Evolutionary conservation across 2,888 invertebrate species (phyloP).

Genomic region (Belgica antarctica): DNA sequence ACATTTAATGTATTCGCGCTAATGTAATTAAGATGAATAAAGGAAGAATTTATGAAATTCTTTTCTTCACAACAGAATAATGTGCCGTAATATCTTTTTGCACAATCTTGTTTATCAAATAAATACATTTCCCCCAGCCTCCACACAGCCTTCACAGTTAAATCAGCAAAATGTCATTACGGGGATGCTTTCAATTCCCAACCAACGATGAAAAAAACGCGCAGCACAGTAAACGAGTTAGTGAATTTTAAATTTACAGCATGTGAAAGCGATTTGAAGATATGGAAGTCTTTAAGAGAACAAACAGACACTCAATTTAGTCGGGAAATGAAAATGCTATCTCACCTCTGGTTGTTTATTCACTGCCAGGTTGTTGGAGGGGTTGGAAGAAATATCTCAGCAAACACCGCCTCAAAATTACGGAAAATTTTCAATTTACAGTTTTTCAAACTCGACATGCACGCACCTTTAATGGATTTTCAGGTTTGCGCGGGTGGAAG

Average conservation of each 20-base stretch:
- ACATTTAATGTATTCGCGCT: slow-evolving; percentile 15
- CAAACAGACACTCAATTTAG: slow-evolving; percentile 19
- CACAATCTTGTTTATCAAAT: slow-evolving; percentile 22
- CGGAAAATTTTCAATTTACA: slow-evolving; percentile 34
- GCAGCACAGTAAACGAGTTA: no score
- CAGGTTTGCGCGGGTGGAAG: not conserved
- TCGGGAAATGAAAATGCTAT: not conserved
- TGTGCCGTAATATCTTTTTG: slow-evolving; percentile 17
- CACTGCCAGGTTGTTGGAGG: slow-evolving; percentile 1
- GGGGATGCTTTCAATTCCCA: not conserved
- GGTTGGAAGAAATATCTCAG: not conserved
- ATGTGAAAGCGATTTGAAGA: not conserved
- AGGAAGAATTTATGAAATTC: slow-evolving; percentile 2
- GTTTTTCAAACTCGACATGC: slow-evolving; percentile 1
- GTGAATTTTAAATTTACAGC: slow-evolving; percentile 9
- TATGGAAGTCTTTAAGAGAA: not conserved
- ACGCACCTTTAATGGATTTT: slow-evolving; percentile 33
- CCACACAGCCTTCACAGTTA: not conserved
- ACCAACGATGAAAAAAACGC: not conserved
- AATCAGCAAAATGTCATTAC: slow-evolving; percentile 26
- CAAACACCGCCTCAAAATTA: slow-evolving; percentile 29
- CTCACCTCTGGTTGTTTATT: slow-evolving; percentile 26
- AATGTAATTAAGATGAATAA: slow-evolving; percentile 31
- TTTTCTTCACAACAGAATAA: not conserved
- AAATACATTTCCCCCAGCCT: not conserved